Conservation (phyloP, 2,797 vertebrate species). For the Sebastes reedi region DNA sequence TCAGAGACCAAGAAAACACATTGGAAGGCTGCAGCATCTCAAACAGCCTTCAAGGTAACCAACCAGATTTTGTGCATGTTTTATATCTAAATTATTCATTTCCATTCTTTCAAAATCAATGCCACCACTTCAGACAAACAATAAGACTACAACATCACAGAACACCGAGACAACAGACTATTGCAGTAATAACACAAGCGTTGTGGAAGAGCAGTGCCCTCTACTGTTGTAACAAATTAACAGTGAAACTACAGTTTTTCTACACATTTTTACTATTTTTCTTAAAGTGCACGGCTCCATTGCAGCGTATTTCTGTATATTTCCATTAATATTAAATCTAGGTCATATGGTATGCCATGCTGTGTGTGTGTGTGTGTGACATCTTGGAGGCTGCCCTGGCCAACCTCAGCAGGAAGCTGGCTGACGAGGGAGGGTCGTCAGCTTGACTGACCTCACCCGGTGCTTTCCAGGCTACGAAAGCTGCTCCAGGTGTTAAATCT, state of each 20-base stretch:
- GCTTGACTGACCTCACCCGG: too few relatives aligned
- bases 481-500: too few relatives aligned
- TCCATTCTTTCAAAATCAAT: neutral
- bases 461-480: too few relatives aligned
- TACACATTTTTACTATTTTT: neutral
- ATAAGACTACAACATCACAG: neutral
- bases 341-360: neutral
- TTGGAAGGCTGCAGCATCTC: neutral
- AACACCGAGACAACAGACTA: neutral
- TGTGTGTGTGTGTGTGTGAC: too few relatives aligned
- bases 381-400: too few relatives aligned
- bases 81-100: neutral
- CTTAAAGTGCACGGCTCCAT: neutral
- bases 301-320: neutral
- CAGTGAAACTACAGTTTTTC: neutral
- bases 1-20: neutral
- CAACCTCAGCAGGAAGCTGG: too few relatives aligned
- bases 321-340: constrained; percentile 15
- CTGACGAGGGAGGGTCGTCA: too few relatives aligned
- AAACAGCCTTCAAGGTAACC: neutral
- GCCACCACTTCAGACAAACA: neutral
- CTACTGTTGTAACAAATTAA: constrained; percentile 11
- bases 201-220: neutral
- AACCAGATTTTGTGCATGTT: neutral
- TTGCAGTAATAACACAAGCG: neutral